Evolutionary conservation across 2,797 vertebrate genomes (phyloP), one percentile per base, ranked within the genome.

Genomic region (Sciurus carolinensis): DNA sequence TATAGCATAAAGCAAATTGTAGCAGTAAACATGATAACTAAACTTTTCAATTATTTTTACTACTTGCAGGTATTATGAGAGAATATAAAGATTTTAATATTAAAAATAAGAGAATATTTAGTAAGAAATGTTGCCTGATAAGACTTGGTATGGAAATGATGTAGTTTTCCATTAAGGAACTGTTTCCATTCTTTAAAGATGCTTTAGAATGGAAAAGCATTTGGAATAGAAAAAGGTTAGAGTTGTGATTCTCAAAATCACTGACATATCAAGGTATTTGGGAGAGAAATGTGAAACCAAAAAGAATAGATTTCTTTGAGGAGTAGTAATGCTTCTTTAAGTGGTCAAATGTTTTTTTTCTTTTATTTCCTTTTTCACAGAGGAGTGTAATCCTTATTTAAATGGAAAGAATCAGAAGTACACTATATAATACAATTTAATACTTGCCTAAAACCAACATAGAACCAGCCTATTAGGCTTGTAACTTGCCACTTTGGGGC

Each of bases 261-360:
- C 28, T 75, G 50, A 17, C 20, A 39, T 7, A 24, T 57, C 5
- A 81, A 75, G 7, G 6, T 84, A 64, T 64, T 94, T n/a, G 18
- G 22, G 26, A 87, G 14, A 85, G 15, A 94, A 95, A 69, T 24
- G 12, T 57, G 93, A 95, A 95, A 79, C 67, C 7, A 84, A 80
- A 36, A 13, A 64, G 42, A 81, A 28, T 7, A 39, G 36, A 0
- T 11, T 82, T 91, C 47, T 89, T 62, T 12, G 88, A 59, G 62
- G 30, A 52, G 12, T 79, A 17, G 59, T 47, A 81, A 71, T 92
- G 54, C 33, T 57, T 47, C 2, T 75, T 4, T 52, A 54, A 57
- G 13, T 57, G 54, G 54, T 57, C 22, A 57, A 22, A 18, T 57
- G 54, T 2, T 20, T 22, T 18, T 18, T 10, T 47, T 47, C 44